A percentile compares a stretch with the other conserved stretches of the same genome.
These are phyloP conservation scores for Periplaneta americana DNA, from an alignment of 1,140 invertebrate species.

Conservation along the genomic window DNA sequence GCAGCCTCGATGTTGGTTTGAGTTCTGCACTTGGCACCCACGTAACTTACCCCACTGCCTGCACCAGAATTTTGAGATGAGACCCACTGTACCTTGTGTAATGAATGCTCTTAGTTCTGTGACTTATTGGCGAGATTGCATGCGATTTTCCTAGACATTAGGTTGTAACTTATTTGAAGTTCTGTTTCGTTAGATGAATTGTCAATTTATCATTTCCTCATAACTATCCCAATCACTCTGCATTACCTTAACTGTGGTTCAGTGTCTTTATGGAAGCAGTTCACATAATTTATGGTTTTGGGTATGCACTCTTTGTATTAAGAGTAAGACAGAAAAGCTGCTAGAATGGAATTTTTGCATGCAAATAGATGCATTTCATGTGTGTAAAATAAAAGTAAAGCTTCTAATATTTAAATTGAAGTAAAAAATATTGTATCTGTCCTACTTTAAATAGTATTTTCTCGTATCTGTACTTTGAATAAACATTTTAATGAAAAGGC, in stretches of 20 bases:
- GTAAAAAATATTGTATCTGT: no score
- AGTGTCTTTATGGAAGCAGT: not conserved
- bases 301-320: not conserved
- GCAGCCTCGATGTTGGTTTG: conserved; percentile 4
- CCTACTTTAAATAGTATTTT: no score
- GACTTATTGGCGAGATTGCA: not conserved
- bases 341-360: not conserved
- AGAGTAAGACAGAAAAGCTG: not conserved
- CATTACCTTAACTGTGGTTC: not conserved
- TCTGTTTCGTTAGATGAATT: not conserved
- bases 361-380: no score
- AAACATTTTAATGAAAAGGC: no score
- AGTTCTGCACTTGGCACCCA: not conserved
- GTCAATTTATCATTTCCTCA: not conserved
- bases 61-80: not conserved
- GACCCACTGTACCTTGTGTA: not conserved
- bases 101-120: not conserved
- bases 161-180: not conserved
- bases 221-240: not conserved
- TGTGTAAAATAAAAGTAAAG: no score
- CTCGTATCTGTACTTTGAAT: no score
- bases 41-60: not conserved
- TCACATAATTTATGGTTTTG: not conserved
- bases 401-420: no score
- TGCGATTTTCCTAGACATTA: not conserved